These are phyloP conservation scores for Xenops minutus DNA, from an alignment of 2,797 vertebrate genomes.

Conservation along the genomic window DNA sequence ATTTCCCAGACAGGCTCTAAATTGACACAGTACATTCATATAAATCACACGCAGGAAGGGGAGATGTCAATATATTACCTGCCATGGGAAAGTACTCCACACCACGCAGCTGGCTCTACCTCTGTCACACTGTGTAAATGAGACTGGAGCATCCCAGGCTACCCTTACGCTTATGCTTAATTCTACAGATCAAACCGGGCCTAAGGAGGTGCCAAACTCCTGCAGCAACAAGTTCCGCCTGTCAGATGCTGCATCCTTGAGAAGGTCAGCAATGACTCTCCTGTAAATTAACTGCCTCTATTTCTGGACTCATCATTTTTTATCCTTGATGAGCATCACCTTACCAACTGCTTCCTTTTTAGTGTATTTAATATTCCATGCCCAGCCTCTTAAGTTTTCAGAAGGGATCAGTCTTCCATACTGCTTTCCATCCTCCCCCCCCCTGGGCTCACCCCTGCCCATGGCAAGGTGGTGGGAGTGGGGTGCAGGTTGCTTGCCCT, in stretches of 20 bases:
- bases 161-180: accelerated
- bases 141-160: neutral
- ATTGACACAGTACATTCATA: neutral
- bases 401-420: neutral
- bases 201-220: neutral
- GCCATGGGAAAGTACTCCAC: neutral
- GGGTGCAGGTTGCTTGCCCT: neutral
- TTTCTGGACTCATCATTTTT: constrained; percentile 11
- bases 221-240: constrained; percentile 16
- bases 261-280: constrained; percentile 18
- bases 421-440: neutral
- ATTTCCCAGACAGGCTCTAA: neutral
- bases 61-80: neutral
- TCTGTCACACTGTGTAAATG: neutral
- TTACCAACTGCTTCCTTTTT: constrained; percentile 13
- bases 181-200: neutral
- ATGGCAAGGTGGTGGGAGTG: accelerated
- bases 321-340: constrained; percentile 52
- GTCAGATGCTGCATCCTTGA: neutral
- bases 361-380: neutral
- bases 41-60: neutral
- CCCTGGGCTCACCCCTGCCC: accelerated
- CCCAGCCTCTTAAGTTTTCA: neutral
- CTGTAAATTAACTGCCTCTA: constrained; percentile 57
- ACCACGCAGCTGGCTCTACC: neutral